A percentile compares a stretch with the other conserved stretches of the same genome.
Conservation (phyloP, 1,140 invertebrate genomes). For the Drosophila leontia region DNA sequence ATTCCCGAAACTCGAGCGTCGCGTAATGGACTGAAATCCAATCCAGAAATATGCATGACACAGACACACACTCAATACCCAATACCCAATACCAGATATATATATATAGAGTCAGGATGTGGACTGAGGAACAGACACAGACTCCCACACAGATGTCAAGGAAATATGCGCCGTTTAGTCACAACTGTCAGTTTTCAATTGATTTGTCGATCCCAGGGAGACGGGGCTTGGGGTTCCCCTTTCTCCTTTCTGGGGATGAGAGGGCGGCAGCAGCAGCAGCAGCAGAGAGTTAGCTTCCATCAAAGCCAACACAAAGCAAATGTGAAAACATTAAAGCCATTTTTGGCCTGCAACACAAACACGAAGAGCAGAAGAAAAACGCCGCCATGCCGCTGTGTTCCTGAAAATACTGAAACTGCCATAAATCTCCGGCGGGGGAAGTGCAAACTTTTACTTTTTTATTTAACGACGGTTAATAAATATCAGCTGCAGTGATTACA, state of each 20-base stretch:
- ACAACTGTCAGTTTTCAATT: conserved; percentile 83
- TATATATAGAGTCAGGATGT: conserved; percentile 17
- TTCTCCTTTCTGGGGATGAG: not conserved
- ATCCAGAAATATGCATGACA: conserved; percentile 81
- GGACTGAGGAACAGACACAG: conserved; percentile 53
- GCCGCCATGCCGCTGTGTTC: conserved; percentile 14
- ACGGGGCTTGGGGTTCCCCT: not conserved
- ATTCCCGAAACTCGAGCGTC: conserved; percentile 71
- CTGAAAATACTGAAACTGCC: conserved; percentile 37
- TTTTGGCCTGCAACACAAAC: conserved; percentile 59
- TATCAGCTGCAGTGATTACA: conserved; percentile 30
- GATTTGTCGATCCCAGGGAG: conserved; percentile 73
- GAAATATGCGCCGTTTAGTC: conserved; percentile 83
- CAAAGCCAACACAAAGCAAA: conserved; percentile 80
- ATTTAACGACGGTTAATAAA: conserved; percentile 42
- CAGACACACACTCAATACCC: conserved; percentile 36
- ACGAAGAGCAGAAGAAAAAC: conserved; percentile 17
- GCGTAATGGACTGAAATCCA: conserved; percentile 82
- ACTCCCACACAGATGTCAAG: conserved; percentile 76
- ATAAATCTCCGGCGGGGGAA: conserved; percentile 34
- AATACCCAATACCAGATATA: not conserved
- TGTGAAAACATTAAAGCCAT: conserved; percentile 82
- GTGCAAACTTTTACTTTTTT: conserved; percentile 40
- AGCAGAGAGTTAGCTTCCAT: conserved; percentile 56
- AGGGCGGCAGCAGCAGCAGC: not conserved